phyloP scores from a whole-genome alignment of 2,888 invertebrate species.

The Melipona beecheii region DNA sequence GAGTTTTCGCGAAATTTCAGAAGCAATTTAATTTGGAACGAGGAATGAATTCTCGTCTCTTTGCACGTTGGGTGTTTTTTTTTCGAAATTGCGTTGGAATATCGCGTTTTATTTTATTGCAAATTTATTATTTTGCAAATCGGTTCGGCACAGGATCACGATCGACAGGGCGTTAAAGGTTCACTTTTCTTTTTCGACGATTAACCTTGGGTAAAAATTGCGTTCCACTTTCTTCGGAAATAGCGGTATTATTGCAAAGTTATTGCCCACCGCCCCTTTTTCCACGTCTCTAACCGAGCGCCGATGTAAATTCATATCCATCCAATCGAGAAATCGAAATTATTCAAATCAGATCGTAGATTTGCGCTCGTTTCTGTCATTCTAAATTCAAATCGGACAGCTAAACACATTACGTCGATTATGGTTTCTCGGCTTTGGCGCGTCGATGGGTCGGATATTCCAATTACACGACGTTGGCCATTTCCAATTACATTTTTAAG shows the following conservation, averaged over 20 bases:
- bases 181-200: too few species aligned
- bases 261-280: conserved; percentile 20
- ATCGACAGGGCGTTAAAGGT: too few species aligned
- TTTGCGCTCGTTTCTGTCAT: conserved; percentile 37
- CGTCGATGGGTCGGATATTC: neutral
- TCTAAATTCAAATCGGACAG: conserved; percentile 34
- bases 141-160: too few species aligned
- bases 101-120: neutral
- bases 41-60: too few species aligned
- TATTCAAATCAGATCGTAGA: conserved; percentile 49
- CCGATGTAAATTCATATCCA: conserved; percentile 32
- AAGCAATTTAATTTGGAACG: too few species aligned
- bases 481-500: neutral
- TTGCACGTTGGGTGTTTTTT: neutral
- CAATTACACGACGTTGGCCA: neutral
- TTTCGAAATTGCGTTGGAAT: too few species aligned
- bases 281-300: conserved; percentile 15
- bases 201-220: neutral
- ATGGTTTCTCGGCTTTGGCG: neutral
- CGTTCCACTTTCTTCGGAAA: neutral
- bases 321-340: conserved; percentile 51
- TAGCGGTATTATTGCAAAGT: neutral
- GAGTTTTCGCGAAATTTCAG: neutral
- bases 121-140: too few species aligned
- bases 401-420: conserved; percentile 24